A percentile compares a stretch with the other conserved stretches of the same genome.
Evolutionary conservation across 2,113 vertebrate species (phyloP).

Genomic region (Tachysurus vachellii): DNA sequence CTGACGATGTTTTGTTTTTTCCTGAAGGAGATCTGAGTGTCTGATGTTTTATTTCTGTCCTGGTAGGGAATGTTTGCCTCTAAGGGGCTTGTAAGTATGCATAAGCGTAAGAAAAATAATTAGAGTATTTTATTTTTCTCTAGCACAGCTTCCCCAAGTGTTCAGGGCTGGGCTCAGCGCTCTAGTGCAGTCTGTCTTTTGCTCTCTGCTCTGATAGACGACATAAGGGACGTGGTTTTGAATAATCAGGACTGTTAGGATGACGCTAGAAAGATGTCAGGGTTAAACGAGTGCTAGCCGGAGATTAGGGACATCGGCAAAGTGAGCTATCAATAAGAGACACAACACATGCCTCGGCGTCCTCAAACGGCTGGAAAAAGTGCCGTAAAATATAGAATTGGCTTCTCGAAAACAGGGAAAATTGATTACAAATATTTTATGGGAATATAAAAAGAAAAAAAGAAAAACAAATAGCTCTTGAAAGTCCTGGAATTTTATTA

Average conservation of each 20-base stretch:
- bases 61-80: slow-evolving; percentile 76
- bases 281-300: not conserved
- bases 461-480: no score
- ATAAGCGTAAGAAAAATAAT: not conserved
- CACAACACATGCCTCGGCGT: not conserved
- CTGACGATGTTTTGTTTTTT: slow-evolving; percentile 17
- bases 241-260: not conserved
- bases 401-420: no score
- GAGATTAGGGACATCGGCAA: not conserved
- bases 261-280: not conserved
- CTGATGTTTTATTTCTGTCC: slow-evolving; percentile 73
- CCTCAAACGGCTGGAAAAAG: no score
- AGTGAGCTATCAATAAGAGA: not conserved
- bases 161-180: slow-evolving; percentile 54
- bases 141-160: slow-evolving; percentile 47
- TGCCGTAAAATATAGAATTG: no score
- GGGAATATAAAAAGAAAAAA: no score
- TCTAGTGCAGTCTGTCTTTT: slow-evolving; percentile 2
- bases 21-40: slow-evolving; percentile 38
- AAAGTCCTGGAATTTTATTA: no score
- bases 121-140: not conserved
- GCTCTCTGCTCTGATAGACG: not conserved
- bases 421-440: no score
- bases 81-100: slow-evolving; percentile 78
- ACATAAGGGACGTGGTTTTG: not conserved